Base-by-base conservation (phyloP, 2,797 vertebrate genomes). In the Chaetophractus vellerosus region DNA sequence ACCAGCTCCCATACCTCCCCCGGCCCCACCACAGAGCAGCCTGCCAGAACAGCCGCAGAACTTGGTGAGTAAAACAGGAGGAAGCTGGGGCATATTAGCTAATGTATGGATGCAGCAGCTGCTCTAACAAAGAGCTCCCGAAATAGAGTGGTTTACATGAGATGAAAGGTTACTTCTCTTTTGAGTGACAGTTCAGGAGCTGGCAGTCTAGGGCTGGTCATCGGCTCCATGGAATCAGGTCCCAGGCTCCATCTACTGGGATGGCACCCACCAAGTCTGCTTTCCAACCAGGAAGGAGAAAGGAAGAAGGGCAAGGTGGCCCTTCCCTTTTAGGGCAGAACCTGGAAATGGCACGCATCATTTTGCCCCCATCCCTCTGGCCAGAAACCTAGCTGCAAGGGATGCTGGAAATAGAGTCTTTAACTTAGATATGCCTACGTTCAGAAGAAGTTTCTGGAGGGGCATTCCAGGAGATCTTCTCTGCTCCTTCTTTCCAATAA, bases 31-130 rank as follows among this genome's bases (percentile, higher is more conserved):
- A 15, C 96, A 71, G 96, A 98, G 93, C 95, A 96, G 85, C 55
- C 90, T 88, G 3, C 92, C 89, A 0, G 97, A 97, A 0, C 69
- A 96, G 78, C 91, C 61, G 1, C 96, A 63, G 94, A 98, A 90
- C 88, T 12, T 92, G 96, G 97, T 98, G 41, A 96, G 97, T 97
- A 50, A 38, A 3, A 41, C 0, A n/a, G 61, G 50, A 89, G 57
- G 63, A 74, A 12, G 5, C 6, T 0, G 33, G 19, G 4, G 4
- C 45, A 0, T n/a, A 1, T 52, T 24, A 68, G 4, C 78, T 75
- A 72, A 59, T 5, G 12, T 9, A 2, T 8, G 45, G 69, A 48
- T 63, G 14, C 33, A 50, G 24, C 33, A 59, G 31, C 8, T 79
- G 45, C 45, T 76, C 4, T 59, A 2, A 16, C 55, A 45, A 33